These are phyloP conservation scores for Lophotriccus pileatus DNA, from an alignment of 2,797 vertebrate species.

Conservation along the genomic window DNA sequence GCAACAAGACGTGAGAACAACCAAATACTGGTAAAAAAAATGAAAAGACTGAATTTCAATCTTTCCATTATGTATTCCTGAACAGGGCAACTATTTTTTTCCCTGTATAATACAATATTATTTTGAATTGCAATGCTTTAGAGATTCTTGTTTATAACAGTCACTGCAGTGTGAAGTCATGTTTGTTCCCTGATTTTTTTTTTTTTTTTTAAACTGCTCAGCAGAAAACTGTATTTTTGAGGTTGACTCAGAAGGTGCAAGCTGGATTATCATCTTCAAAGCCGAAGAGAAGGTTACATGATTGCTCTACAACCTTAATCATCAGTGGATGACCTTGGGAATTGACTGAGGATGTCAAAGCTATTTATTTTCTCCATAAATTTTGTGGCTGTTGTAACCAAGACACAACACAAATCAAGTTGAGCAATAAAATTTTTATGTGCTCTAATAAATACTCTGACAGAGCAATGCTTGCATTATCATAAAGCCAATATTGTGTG, in stretches of 20 bases:
- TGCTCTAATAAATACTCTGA: slow-evolving; percentile 43
- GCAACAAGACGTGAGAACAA: slow-evolving; percentile 68
- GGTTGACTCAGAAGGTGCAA: not conserved
- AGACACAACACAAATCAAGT: slow-evolving; percentile 42
- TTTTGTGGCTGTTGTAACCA: slow-evolving; percentile 62
- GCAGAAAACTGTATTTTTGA: slow-evolving; percentile 37
- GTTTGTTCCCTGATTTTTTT: not conserved
- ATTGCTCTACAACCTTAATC: not conserved
- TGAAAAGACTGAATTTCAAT: slow-evolving; percentile 35
- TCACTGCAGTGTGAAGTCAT: slow-evolving; percentile 64
- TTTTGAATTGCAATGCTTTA: slow-evolving; percentile 65
- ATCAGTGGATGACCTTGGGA: not conserved
- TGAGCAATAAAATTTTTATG: slow-evolving; percentile 64
- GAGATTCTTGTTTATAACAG: slow-evolving; percentile 69
- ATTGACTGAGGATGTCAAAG: slow-evolving; percentile 14
- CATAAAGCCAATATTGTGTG: slow-evolving; percentile 27
- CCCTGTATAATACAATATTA: slow-evolving; percentile 59
- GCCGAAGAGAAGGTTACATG: slow-evolving; percentile 25
- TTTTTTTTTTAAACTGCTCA: not conserved
- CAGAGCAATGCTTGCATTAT: slow-evolving; percentile 42
- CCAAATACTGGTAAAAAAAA: slow-evolving; percentile 76
- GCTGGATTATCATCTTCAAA: slow-evolving; percentile 5
- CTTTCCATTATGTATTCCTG: slow-evolving; percentile 46
- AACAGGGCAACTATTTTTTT: slow-evolving; percentile 59
- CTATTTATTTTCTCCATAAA: slow-evolving; percentile 50